Base-by-base conservation (phyloP, 2,797 vertebrate genomes). In the Rallus crepitans region DNA sequence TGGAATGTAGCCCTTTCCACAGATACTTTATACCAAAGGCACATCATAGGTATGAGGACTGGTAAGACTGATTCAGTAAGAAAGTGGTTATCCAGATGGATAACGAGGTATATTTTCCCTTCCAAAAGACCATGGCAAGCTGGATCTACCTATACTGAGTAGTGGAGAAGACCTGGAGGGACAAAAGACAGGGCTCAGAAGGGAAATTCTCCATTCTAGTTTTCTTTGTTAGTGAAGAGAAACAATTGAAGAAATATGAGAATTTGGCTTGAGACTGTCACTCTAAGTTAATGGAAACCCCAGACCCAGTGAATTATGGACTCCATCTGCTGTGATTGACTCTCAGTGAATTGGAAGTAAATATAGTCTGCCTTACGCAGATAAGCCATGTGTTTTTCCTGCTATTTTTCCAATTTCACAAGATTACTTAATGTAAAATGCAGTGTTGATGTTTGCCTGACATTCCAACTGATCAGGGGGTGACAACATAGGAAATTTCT, bases 271-370 rank as follows among this genome's bases (percentile, higher is more conserved):
- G 30, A 78, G 53, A 72, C 18, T 81, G 63, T 69, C 61, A 40
- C 28, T 93, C 23, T 33, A 89, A 86, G 70, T 84, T 91, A 92
- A 78, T 84, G 59, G 69, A 86, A 95, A 73, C 10, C 20, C 31
- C 82, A 91, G 76, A 75, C 17, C 40, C 68, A 71, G 16, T 63
- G 71, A 93, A 78, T 90, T 91, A 87, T 78, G 82, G 37, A n/a
- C 48, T 88, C 71, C 64, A 64, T 95, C 56, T 87, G 81, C 83
- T 92, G 28, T 42, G 37, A 86, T 23, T 52, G 64, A 82, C 57
- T 86, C 50, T 55, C 61, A 79, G 24, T 40, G 35, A 65, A 18
- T 37, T 79, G 35, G 65, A 90, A 89, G n/a, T 52, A 94, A 77
- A 89, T 65, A 64, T 42, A 86, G 39, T 27, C 47, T 47, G 27